Evolutionary conservation across 2,797 vertebrate species (phyloP).

Genomic region (Dallia pectoralis): DNA sequence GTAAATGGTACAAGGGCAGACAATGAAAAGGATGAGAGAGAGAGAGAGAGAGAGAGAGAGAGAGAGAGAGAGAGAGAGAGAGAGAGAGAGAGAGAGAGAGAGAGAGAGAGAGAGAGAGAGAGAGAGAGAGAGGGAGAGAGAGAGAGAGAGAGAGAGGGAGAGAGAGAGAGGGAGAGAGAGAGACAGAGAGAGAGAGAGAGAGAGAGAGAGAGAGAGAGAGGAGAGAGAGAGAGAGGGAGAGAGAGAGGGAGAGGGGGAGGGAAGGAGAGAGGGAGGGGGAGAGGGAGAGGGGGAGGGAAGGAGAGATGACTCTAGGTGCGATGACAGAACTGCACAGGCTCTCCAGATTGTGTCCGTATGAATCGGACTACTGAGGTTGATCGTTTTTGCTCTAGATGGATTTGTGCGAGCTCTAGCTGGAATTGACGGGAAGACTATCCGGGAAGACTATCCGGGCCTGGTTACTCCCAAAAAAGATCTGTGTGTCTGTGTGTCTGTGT

Average conservation of each 20-base stretch:
- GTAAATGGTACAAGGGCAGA: no score
- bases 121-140: conserved; percentile 4
- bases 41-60: conserved; percentile 32
- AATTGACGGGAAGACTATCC: no score
- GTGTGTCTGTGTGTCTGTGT: not conserved
- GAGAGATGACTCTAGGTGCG: conserved; percentile 55
- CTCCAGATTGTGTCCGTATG: conserved; percentile 68
- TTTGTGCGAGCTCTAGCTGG: conserved; percentile 45
- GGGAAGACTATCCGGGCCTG: no score
- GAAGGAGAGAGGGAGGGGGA: conserved; percentile 31
- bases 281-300: conserved; percentile 24
- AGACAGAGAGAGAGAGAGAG: conserved; percentile 27
- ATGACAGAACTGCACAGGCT: conserved; percentile 60
- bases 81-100: conserved; percentile 33
- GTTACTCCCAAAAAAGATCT: no score
- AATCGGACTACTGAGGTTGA: conserved; percentile 52
- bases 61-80: conserved; percentile 28
- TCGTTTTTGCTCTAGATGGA: conserved; percentile 45
- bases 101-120: conserved; percentile 21
- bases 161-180: conserved; percentile 33
- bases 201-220: conserved; percentile 29
- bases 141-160: conserved; percentile 49
- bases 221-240: conserved; percentile 39
- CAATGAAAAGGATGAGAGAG: conserved; percentile 43
- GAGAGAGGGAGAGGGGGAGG: conserved; percentile 39